Evolutionary conservation across 1,140 invertebrate species (phyloP).

Genomic region (Stratiolaelaps scimitus): DNA sequence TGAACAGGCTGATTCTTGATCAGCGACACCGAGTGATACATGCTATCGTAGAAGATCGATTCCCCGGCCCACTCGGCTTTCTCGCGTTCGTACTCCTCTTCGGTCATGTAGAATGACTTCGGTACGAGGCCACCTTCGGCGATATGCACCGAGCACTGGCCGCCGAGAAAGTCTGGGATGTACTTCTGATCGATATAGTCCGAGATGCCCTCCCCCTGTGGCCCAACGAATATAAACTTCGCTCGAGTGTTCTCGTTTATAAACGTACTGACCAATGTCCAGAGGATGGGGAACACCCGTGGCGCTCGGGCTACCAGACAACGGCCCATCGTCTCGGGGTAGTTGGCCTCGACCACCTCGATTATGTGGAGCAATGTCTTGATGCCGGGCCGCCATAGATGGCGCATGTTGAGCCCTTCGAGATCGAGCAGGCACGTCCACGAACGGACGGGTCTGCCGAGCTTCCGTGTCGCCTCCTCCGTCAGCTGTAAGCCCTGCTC

Average conservation of each 20-base stretch:
- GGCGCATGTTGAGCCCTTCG: constrained; percentile 86
- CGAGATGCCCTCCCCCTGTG: constrained; percentile 59
- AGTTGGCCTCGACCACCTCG: constrained; percentile 86
- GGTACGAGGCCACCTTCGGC: constrained; percentile 76
- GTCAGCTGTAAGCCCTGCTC: constrained; percentile 67
- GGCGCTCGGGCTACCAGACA: constrained; percentile 76
- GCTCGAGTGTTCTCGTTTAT: constrained; percentile 89
- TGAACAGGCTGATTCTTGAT: constrained; percentile 56
- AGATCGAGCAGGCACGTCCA: constrained; percentile 84
- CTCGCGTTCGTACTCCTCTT: constrained; percentile 50
- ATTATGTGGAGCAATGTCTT: constrained; percentile 79
- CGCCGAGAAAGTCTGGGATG: constrained; percentile 82
- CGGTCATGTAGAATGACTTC: constrained; percentile 69
- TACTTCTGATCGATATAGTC: constrained; percentile 74
- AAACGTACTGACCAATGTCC: constrained; percentile 91
- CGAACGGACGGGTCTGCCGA: constrained; percentile 62
- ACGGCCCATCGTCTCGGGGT: constrained; percentile 85
- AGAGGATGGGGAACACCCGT: constrained; percentile 86
- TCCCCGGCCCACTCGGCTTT: constrained; percentile 44
- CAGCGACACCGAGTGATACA: constrained; percentile 56
- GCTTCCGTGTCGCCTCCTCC: constrained; percentile 61
- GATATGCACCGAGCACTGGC: constrained; percentile 68
- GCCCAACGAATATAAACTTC: constrained; percentile 85
- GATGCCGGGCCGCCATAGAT: constrained; percentile 84
- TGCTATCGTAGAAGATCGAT: constrained; percentile 53